phyloP scores from a whole-genome alignment of 1,140 invertebrate genomes.

The Zophobas atratus region DNA sequence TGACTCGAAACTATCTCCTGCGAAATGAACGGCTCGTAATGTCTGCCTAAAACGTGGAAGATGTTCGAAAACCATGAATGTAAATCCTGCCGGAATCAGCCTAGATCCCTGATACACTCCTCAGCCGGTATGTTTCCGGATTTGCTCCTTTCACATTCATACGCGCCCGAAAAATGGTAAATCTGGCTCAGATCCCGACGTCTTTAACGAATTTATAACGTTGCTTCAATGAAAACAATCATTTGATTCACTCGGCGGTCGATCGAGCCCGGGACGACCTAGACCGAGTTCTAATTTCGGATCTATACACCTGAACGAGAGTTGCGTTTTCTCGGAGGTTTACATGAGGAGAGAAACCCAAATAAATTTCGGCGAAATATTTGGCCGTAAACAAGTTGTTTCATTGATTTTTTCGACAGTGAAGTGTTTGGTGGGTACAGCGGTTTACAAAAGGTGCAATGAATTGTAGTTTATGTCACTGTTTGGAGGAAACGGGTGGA shows the following conservation, averaged over 20 bases:
- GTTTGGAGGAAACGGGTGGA: no score
- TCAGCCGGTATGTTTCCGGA: conserved; percentile 5
- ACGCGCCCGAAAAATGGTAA: conserved; percentile 4
- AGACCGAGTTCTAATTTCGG: conserved; percentile 28
- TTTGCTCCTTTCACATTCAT: conserved; percentile 29
- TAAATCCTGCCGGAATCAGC: conserved; percentile 27
- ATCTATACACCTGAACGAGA: conserved; percentile 4
- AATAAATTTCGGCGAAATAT: no score
- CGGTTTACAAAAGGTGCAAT: no score
- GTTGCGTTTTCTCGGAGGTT: no score
- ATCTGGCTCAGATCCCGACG: background rate
- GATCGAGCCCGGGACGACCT: conserved; percentile 14
- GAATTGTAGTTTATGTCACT: no score
- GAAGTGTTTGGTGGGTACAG: no score
- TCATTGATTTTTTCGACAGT: no score
- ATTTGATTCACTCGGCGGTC: background rate
- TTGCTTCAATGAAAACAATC: conserved; percentile 23
- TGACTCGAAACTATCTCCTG: conserved; percentile 29
- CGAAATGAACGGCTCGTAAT: conserved; percentile 19
- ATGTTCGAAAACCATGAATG: conserved; percentile 19
- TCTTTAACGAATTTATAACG: conserved; percentile 21
- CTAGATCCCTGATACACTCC: conserved; percentile 19
- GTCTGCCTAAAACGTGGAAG: conserved; percentile 5
- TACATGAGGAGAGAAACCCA: no score
- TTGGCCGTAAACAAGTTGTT: no score